Conservation (phyloP, 2,888 invertebrate species). For the Tortrix viridana region DNA sequence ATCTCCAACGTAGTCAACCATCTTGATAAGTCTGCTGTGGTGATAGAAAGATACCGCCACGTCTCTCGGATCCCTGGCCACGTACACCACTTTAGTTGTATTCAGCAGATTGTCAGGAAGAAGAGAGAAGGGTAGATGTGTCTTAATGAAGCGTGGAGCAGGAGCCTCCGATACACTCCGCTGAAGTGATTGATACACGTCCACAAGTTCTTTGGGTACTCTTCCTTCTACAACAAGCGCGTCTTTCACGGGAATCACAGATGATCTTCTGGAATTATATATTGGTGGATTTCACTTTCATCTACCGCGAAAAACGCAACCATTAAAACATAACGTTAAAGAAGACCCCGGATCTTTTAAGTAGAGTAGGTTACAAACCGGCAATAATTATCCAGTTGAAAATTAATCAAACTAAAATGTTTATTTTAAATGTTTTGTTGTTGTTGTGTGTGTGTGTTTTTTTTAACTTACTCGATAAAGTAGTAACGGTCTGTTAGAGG, state of each 20-base stretch:
- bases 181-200: background rate
- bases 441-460: too few species aligned
- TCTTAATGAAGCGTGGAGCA: conserved; percentile 76
- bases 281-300: too few species aligned
- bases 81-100: conserved; percentile 80
- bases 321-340: too few species aligned
- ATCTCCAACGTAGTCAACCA: conserved; percentile 84
- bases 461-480: conserved; percentile 75
- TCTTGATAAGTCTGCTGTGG: conserved; percentile 84
- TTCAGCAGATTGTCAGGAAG: conserved; percentile 60
- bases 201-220: background rate
- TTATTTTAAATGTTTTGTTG: too few species aligned
- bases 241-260: too few species aligned
- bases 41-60: conserved; percentile 89
- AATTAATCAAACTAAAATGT: too few species aligned
- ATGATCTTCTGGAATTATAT: too few species aligned
- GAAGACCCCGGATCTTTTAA: too few species aligned
- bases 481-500: conserved; percentile 84
- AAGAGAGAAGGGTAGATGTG: conserved; percentile 77
- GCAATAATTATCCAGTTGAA: too few species aligned
- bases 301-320: too few species aligned
- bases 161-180: conserved; percentile 36
- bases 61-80: conserved; percentile 90
- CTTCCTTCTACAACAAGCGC: too few species aligned
- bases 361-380: too few species aligned